A percentile compares a stretch with the other conserved stretches of the same genome.
Evolutionary conservation across 2,888 invertebrate genomes (phyloP).

Genomic region (Selenia dentaria): DNA sequence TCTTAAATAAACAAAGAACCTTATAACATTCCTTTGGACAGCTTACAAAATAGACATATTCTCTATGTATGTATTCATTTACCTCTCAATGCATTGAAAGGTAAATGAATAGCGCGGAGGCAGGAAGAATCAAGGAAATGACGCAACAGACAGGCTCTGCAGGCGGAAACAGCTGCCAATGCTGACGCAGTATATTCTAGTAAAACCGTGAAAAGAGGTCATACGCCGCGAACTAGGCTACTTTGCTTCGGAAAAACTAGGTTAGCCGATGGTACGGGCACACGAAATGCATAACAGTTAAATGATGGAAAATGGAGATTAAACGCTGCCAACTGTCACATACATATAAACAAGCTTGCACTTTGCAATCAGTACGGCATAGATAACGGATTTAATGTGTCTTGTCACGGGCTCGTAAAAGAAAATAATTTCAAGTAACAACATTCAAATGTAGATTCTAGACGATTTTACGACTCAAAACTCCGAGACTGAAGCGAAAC

Average conservation of each 20-base stretch:
- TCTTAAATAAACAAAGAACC: too few species aligned
- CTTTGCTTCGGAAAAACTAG: constrained; percentile 38
- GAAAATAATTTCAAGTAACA: constrained; percentile 13
- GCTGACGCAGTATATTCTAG: constrained; percentile 38
- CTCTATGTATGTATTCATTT: not conserved
- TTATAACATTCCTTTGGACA: too few species aligned
- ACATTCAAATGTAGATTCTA: constrained; percentile 9
- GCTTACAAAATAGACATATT: not conserved
- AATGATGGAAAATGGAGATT: not conserved
- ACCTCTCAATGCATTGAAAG: constrained; percentile 13
- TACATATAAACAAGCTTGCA: not conserved
- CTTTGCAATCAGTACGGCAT: constrained; percentile 1
- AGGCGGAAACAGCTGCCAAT: constrained; percentile 50
- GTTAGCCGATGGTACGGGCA: constrained; percentile 23
- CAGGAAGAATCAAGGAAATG: constrained; percentile 35
- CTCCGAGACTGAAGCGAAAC: constrained; percentile 4
- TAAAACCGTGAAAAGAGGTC: constrained; percentile 40
- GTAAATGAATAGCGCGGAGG: constrained; percentile 25
- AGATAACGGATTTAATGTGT: constrained; percentile 3
- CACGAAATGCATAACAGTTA: constrained; percentile 9
- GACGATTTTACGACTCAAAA: constrained; percentile 14
- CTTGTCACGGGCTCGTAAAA: constrained; percentile 13
- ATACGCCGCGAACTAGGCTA: constrained; percentile 32
- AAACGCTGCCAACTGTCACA: not conserved
- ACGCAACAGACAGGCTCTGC: constrained; percentile 37